Evolutionary conservation across 2,113 vertebrate genomes (phyloP).

Genomic region (Cinclus cinclus): DNA sequence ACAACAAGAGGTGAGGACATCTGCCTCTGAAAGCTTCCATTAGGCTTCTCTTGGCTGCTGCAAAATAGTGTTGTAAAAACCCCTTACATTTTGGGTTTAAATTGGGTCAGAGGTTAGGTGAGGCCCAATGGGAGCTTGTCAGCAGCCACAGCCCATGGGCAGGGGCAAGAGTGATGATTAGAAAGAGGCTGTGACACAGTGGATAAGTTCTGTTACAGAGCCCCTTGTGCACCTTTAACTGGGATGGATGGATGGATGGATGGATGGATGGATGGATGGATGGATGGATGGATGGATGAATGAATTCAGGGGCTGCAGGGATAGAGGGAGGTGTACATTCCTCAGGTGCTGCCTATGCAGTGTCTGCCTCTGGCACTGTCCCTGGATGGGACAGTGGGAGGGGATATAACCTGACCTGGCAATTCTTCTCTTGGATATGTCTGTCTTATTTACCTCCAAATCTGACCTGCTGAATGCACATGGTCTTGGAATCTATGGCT

Average conservation of each 20-base stretch:
- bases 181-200: neutral
- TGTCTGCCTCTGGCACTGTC: neutral
- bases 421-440: neutral
- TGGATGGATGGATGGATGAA: neutral
- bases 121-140: neutral
- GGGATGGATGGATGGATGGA: neutral
- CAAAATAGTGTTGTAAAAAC: neutral
- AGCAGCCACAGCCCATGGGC: accelerated
- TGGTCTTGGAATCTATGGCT: neutral
- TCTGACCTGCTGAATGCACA: neutral
- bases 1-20: neutral
- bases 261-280: neutral
- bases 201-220: neutral
- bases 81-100: neutral
- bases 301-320: neutral
- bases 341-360: neutral
- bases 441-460: neutral
- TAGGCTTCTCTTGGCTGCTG: neutral
- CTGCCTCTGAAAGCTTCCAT: neutral
- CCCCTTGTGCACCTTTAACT: accelerated
- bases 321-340: neutral
- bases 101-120: neutral
- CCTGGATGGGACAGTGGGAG: neutral
- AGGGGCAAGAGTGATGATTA: neutral
- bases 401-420: neutral